phyloP scores from a whole-genome alignment of 2,113 vertebrate genomes.

The Gila orcuttii region DNA sequence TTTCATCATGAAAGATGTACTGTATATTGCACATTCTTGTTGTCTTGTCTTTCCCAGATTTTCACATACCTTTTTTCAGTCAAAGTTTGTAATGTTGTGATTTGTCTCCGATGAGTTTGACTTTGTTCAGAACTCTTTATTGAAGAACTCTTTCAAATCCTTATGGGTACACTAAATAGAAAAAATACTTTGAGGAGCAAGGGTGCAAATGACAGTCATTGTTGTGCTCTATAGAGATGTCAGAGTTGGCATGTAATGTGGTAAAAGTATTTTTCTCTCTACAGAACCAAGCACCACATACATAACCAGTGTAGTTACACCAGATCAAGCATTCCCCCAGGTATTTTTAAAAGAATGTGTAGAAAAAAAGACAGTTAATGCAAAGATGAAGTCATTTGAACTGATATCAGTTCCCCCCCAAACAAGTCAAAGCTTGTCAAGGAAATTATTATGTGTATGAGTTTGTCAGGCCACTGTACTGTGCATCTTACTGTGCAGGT shows the following conservation, averaged over 20 bases:
- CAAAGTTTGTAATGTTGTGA: background rate
- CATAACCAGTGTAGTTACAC: background rate
- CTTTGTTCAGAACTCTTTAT: background rate
- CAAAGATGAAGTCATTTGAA: background rate
- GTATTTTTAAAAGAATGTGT: background rate
- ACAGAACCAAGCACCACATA: background rate
- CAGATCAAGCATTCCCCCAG: background rate
- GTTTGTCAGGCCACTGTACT: slow-evolving; percentile 15
- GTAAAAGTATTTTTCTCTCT: background rate
- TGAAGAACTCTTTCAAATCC: background rate
- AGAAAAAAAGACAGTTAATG: background rate
- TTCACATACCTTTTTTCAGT: background rate
- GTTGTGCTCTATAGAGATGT: background rate
- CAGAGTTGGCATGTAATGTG: background rate
- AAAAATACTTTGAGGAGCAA: too few relatives aligned
- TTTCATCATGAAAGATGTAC: too few relatives aligned
- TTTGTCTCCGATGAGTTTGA: background rate
- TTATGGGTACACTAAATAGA: background rate
- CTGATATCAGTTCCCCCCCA: background rate
- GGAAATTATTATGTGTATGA: slow-evolving; percentile 48
- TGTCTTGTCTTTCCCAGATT: too few relatives aligned
- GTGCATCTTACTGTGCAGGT: slow-evolving; percentile 41
- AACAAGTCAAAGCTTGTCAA: slow-evolving; percentile 54
- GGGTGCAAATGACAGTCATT: background rate
- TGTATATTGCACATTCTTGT: too few relatives aligned